Evolutionary conservation across 2,113 vertebrate genomes (phyloP).

Genomic region (Hippocampus barbouri): DNA sequence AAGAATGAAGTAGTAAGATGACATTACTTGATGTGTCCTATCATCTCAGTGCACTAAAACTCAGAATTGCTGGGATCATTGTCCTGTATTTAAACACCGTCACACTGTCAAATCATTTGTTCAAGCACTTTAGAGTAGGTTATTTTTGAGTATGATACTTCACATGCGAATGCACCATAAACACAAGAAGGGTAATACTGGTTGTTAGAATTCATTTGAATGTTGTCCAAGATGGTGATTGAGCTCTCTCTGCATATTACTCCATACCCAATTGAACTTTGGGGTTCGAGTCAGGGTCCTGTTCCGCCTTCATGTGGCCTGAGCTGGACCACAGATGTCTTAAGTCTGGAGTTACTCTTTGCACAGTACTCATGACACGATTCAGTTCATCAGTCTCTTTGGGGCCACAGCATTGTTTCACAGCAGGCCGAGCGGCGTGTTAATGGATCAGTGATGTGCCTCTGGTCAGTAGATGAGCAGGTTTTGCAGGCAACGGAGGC

Average conservation of each 20-base stretch:
- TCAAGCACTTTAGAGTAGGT: not conserved
- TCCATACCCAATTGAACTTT: constrained; percentile 8
- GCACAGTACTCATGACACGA: not conserved
- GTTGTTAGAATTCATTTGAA: not conserved
- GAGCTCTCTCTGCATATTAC: not conserved
- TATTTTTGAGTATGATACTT: not conserved
- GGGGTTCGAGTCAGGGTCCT: constrained; percentile 24
- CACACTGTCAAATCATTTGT: not conserved
- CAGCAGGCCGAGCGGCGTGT: constrained; percentile 5
- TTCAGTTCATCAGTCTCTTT: constrained; percentile 3
- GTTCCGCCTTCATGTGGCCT: not conserved
- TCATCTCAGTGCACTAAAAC: not conserved
- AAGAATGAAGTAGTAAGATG: not conserved
- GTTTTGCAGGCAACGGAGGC: constrained; percentile 57
- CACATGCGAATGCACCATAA: no score
- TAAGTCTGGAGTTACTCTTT: not conserved
- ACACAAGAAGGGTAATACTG: not conserved
- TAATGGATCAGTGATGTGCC: constrained; percentile 21
- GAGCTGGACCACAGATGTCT: constrained; percentile 4
- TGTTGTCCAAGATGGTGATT: not conserved
- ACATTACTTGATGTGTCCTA: not conserved
- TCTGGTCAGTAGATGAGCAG: constrained; percentile 51
- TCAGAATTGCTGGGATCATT: not conserved
- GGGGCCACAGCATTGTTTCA: constrained; percentile 3
- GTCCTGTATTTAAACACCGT: not conserved